Conservation (phyloP, 2,888 invertebrate genomes). For the Falcaria lacertinaria region DNA sequence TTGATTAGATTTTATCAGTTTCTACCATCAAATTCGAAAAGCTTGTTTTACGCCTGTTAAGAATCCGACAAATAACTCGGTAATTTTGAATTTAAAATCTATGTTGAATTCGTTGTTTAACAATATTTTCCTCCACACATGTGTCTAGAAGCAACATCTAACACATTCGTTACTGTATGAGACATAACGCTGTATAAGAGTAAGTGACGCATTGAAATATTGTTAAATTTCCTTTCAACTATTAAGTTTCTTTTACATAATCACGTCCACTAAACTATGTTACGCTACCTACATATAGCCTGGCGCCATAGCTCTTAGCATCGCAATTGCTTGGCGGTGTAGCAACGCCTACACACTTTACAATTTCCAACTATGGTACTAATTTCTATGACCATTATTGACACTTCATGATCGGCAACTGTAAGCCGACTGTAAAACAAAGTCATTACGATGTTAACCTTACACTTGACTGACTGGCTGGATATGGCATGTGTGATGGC, state of each 20-base stretch:
- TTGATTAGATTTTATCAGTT: too few species aligned
- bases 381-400: slow-evolving; percentile 57
- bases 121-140: too few species aligned
- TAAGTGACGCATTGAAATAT: too few species aligned
- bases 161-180: too few species aligned
- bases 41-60: too few species aligned
- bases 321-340: slow-evolving; percentile 21
- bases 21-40: too few species aligned
- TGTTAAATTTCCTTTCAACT: too few species aligned
- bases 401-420: slow-evolving; percentile 54
- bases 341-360: slow-evolving; percentile 23
- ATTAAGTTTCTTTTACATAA: slow-evolving; percentile 10
- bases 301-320: slow-evolving; percentile 12
- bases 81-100: too few species aligned
- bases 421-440: slow-evolving; percentile 48
- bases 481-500: slow-evolving; percentile 45
- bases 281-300: slow-evolving; percentile 14
- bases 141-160: too few species aligned
- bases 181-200: too few species aligned
- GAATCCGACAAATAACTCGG: too few species aligned
- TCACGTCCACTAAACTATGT: slow-evolving; percentile 11
- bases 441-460: slow-evolving; percentile 55
- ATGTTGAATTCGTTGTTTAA: too few species aligned
- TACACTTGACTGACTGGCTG: slow-evolving; percentile 27
- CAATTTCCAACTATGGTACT: slow-evolving; percentile 40